phyloP scores from a whole-genome alignment of 1,140 invertebrate genomes.

The Epicauta chinensis region DNA sequence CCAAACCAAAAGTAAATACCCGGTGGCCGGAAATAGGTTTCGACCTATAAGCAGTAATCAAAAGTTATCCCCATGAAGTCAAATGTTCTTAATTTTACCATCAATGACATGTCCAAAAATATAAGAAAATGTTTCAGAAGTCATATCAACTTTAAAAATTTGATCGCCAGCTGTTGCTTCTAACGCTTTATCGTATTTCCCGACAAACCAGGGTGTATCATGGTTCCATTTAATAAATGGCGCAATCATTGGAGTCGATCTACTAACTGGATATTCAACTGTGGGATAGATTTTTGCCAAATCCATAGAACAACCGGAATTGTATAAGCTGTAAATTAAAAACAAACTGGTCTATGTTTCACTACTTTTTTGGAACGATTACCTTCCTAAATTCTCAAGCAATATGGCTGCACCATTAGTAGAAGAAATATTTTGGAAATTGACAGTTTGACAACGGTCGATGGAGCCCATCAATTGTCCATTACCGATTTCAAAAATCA shows the following conservation, averaged over 20 bases:
- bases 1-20: conserved; percentile 83
- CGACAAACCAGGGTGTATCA: conserved; percentile 38
- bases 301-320: no score
- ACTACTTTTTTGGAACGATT: no score
- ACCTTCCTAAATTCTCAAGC: no score
- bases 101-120: conserved; percentile 81
- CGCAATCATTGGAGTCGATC: conserved; percentile 53
- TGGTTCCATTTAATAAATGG: conserved; percentile 60
- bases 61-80: no score
- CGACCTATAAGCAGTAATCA: conserved; percentile 44
- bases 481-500: no score
- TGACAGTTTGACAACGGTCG: no score
- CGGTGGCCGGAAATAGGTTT: conserved; percentile 84
- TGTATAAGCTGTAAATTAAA: no score
- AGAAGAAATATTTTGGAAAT: no score
- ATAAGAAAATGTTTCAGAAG: conserved; percentile 63
- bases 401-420: no score
- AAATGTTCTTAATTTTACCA: conserved; percentile 41
- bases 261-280: conserved; percentile 50
- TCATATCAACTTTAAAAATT: conserved; percentile 8
- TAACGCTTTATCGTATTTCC: no score
- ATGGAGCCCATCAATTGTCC: no score
- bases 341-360: no score
- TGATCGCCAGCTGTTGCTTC: neutral
- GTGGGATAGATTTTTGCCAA: conserved; percentile 43